Evolutionary conservation across 2,113 vertebrate genomes (phyloP), one percentile per base, ranked within the genome.

Genomic region (Eurypyga helias): DNA sequence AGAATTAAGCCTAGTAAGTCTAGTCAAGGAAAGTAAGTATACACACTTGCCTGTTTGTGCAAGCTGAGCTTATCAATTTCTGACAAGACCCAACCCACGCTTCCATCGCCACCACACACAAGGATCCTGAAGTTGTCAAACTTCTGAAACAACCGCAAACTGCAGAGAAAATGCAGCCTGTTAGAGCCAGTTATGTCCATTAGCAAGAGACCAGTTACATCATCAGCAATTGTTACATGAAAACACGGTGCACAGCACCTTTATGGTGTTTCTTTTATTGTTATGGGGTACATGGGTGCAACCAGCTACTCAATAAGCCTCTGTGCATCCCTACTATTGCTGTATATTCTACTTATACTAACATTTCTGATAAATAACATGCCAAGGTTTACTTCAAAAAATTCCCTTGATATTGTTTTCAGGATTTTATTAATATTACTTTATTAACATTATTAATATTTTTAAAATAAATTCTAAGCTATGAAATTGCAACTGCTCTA

Each of bases 91-190:
- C 99, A 99, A 75, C 99, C 99, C 45, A 99, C 99, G 7, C 99
- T 99, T 89, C 99, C 99, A 84, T 99, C 99, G 4, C 99, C 99
- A 25, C 99, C 99, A 85, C 99, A 99, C 41, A 99, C 99, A 62
- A 99, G 98, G 93, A 99, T 99, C 94, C 99, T 98, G 96, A 99
- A 99, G 97, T 99, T 99, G 98, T 99, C 99, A 93, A 99, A 99
- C 97, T 99, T 99, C 97, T 99, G 99, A 98, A 99, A 99, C 87
- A 99, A 98, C 57, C 99, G 98, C 94, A 99, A 98, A 87, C 99
- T 99, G 98, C 80, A 97, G 96, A 96, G 55, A 97, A 70, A 98
- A 97, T 13, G 7, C 24, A 89, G 20, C 21, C n/a, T 62, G 65
- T 96, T 90, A 95, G 84, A 92, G 58, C 23, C 71, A 82, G 77